Evolutionary conservation across 2,888 invertebrate genomes (phyloP).

Genomic region (Apeira syringaria): DNA sequence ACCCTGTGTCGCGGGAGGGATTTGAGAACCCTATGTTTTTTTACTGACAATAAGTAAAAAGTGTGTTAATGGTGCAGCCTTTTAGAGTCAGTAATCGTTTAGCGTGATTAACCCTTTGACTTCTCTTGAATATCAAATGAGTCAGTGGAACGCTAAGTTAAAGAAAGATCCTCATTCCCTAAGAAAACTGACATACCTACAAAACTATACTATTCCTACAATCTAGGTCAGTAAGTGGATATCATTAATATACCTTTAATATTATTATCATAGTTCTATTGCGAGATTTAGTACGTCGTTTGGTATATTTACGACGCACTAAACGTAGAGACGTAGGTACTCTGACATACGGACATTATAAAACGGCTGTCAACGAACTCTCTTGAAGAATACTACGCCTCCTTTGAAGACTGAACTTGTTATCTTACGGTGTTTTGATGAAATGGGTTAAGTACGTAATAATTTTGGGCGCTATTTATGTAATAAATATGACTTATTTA

Average conservation of each 20-base stretch:
- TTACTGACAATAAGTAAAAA: too few species aligned
- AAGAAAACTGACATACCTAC: too few species aligned
- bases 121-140: too few species aligned
- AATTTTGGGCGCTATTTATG: background rate
- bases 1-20: too few species aligned
- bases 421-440: background rate
- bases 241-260: slow-evolving; percentile 28
- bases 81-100: too few species aligned
- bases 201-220: too few species aligned
- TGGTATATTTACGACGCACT: slow-evolving; percentile 34
- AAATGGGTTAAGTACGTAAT: slow-evolving; percentile 3
- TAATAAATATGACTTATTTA: too few species aligned
- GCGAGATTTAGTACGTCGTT: slow-evolving; percentile 33
- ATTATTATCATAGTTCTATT: slow-evolving; percentile 42
- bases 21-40: too few species aligned
- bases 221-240: slow-evolving; percentile 1
- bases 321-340: slow-evolving; percentile 24
- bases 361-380: slow-evolving; percentile 18
- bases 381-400: background rate
- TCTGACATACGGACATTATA: slow-evolving; percentile 15
- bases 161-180: too few species aligned
- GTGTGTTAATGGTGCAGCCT: too few species aligned
- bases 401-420: slow-evolving; percentile 1
- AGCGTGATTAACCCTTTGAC: too few species aligned
- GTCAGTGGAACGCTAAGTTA: too few species aligned